Evolutionary conservation across 2,888 invertebrate species (phyloP), one percentile per base, ranked within the genome.

Genomic region (Microctonus brassicae): DNA sequence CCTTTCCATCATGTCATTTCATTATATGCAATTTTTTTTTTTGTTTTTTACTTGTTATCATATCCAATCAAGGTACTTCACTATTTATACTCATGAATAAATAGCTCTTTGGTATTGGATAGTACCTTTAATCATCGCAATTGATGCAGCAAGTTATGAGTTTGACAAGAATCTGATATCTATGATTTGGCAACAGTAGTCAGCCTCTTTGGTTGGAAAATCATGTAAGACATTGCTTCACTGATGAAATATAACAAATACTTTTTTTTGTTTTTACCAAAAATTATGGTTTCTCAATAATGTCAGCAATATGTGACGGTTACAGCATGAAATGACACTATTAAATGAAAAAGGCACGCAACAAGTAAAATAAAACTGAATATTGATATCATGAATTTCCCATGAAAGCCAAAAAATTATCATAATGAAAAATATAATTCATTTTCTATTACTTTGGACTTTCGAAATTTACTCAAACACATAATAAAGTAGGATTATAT

Each of bases 151-250:
- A 29, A 64, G 53, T 57, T 65, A 42, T 61, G 7, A 26, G 20
- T 33, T 58, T 75, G 75, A 61, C 72, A 73, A 77, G 29, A 74
- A 75, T 70, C 72, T 69, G 66, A 72, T 79, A 78, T 80, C 77
- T 80, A 84, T 79, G 77, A 80, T 87, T 87, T 87, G 87, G 87
- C 87, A 87, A 86, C 86, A 82, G 83, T 82, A 80, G 81, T 87
- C 87, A 87, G 87, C 86, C 87, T 87, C 86, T 85, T 84, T 83
- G 82, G 84, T 86, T 78, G 53, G 53, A 73, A 75, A 73, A 73
- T 74, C 70, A 66, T 64, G 69, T 65, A 60, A 68, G 7, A 47
- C 72, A 77, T 74, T 75, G 71, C 75, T 75, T 73, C 53, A 62
- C 74, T 55, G 22, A 34, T n/a, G 13, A 71, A 72, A 68, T 70